phyloP scores from a whole-genome alignment of 2,113 vertebrate species.

The Brachyistius frenatus region DNA sequence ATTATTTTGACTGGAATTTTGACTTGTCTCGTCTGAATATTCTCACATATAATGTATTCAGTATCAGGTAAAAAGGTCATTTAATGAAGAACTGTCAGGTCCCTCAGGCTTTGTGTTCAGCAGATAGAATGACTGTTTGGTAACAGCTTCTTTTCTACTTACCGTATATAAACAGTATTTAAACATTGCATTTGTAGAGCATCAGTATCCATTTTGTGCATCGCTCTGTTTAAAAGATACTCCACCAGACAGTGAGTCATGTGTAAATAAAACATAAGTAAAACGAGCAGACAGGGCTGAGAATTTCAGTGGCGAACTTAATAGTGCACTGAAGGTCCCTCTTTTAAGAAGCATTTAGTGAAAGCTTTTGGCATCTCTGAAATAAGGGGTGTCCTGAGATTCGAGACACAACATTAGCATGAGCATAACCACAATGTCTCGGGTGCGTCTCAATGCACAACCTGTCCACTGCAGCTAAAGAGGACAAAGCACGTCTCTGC shows the following conservation, averaged over 20 bases:
- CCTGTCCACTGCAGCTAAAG: neutral
- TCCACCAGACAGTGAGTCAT: constrained; percentile 11
- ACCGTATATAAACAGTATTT: neutral
- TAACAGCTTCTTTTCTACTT: neutral
- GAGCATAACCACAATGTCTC: no score
- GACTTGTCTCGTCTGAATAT: neutral
- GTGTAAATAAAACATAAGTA: constrained; percentile 20
- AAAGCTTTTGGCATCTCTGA: neutral
- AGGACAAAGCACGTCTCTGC: neutral
- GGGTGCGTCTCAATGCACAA: no score
- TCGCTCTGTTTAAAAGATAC: neutral
- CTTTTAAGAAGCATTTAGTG: constrained; percentile 12
- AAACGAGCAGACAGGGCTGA: constrained; percentile 6
- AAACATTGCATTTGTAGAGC: neutral
- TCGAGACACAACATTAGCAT: no score
- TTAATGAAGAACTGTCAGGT: neutral
- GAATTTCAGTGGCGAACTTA: neutral
- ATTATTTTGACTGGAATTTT: constrained; percentile 13
- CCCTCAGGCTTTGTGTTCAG: neutral
- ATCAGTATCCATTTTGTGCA: neutral
- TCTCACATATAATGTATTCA: constrained; percentile 10
- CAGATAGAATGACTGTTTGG: no score
- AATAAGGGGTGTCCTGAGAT: no score
- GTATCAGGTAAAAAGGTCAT: neutral
- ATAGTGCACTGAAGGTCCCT: neutral